Evolutionary conservation across 2,113 vertebrate species (phyloP).

Genomic region (Pterocles burchelli): DNA sequence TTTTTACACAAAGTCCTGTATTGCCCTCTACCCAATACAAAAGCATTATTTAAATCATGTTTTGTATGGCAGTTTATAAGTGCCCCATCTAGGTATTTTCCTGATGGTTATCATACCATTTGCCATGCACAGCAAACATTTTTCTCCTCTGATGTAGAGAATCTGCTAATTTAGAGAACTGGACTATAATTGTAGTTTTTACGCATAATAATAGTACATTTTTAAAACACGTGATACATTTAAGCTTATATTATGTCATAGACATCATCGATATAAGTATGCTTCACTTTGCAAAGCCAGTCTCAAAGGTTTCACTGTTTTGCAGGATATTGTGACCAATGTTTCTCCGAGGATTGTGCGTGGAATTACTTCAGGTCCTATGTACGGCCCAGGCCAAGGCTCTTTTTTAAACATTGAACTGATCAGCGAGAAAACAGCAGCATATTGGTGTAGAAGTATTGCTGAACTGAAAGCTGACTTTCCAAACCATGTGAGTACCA

Average conservation of each 20-base stretch:
- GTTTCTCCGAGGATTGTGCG: slow-evolving; percentile 93
- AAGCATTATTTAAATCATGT: background rate
- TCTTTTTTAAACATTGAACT: slow-evolving; percentile 94
- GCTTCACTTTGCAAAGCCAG: background rate
- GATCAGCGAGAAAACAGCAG: slow-evolving; percentile 93
- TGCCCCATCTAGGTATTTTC: background rate
- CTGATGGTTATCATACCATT: background rate
- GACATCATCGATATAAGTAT: background rate
- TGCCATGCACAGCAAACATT: background rate
- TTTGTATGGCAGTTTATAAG: background rate
- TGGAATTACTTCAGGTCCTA: slow-evolving; percentile 87
- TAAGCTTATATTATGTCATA: background rate
- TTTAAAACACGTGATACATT: background rate
- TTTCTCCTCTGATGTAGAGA: background rate
- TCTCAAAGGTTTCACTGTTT: slow-evolving; percentile 20
- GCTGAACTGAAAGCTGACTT: slow-evolving; percentile 89
- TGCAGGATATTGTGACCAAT: slow-evolving; percentile 93
- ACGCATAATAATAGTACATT: background rate
- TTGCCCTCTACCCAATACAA: background rate
- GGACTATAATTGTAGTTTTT: background rate
- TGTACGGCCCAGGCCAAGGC: slow-evolving; percentile 87
- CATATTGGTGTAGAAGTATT: slow-evolving; percentile 89
- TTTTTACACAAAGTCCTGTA: background rate
- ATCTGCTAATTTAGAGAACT: background rate
- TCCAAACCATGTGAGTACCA: slow-evolving; percentile 82